Base-by-base conservation (phyloP, 2,888 invertebrate species). In the Leptopilina syphax region DNA sequence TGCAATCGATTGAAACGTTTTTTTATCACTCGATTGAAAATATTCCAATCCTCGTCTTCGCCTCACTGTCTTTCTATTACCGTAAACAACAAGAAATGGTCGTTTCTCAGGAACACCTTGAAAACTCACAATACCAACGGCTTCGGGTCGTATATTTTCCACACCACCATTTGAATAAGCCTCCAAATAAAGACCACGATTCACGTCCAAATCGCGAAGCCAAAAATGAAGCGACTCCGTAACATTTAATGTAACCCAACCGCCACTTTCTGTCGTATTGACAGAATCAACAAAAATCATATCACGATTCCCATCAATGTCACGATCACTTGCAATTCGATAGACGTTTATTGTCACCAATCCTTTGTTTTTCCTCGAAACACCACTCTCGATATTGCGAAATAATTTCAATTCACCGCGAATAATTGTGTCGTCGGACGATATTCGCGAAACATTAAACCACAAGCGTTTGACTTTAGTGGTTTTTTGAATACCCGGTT, bases 161-260 rank as follows among this genome's bases (percentile, higher is more conserved):
- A 24, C 6, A 2, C 34, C 3, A 79, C 18, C 41, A 24, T 5
- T 7, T 18, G 60, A 6, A 13, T 34, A 7, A 1, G 54, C 70
- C 5, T 63, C 34, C 8, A 80, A n/a, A 12, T 77, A 24, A 5
- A 82, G 41, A 24, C 70, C 78, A 27, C 57, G n/a, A 13, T 66
- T 57, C 6, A 6, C 1, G 5, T 54, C 41, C 0, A 80, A 27
- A 1, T 41, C 7, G 3, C 54, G 7, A 0, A 79, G 8, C 81
- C 81, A 79, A 24, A 65, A 8, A 8, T 34, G 44, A 44, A 82
- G 10, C 0, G 60, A 60, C 7, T 65, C 24, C 3, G 76, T 79
- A 3, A 70, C 65, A n/a, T 83, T 73, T 2, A 83, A n/a, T 10
- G 60, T 77, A 0, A 83, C 79, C 83, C 83, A 83, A 1, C 80